phyloP scores from a whole-genome alignment of 1,140 invertebrate species.

The Pseudomyrmex cubaensis region DNA sequence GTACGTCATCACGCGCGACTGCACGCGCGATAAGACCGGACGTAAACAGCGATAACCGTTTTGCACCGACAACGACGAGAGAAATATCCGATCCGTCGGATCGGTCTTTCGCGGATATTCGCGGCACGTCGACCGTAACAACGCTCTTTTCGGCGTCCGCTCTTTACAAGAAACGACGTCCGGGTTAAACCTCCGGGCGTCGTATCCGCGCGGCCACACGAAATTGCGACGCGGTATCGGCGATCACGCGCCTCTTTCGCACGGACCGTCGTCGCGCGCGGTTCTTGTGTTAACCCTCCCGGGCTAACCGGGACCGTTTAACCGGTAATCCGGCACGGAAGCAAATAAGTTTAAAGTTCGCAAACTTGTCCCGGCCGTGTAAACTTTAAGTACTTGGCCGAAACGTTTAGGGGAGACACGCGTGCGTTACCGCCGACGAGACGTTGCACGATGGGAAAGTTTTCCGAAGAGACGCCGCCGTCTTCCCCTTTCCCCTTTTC shows the following conservation, averaged over 20 bases:
- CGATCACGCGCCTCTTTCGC: constrained; percentile 49
- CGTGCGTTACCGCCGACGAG: constrained; percentile 21
- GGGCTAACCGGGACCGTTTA: constrained; percentile 51
- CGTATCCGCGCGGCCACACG: neutral
- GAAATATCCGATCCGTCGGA: neutral
- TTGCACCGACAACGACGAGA: neutral
- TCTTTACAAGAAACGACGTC: constrained; percentile 15
- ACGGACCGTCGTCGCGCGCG: neutral
- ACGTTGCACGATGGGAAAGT: constrained; percentile 57
- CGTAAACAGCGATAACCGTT: constrained; percentile 42
- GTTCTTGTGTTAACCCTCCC: constrained; percentile 45
- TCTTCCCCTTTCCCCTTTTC: neutral
- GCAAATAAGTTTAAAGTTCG: constrained; percentile 63
- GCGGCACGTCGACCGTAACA: constrained; percentile 45
- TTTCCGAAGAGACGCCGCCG: constrained; percentile 55
- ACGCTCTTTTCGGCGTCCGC: constrained; percentile 18
- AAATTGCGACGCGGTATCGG: constrained; percentile 39
- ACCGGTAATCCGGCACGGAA: constrained; percentile 52
- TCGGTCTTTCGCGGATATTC: constrained; percentile 34
- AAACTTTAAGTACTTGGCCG: constrained; percentile 59
- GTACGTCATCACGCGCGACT: neutral
- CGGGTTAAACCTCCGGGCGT: neutral
- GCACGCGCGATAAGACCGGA: constrained; percentile 20
- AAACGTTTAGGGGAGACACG: constrained; percentile 61
- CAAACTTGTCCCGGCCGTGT: constrained; percentile 55